These are phyloP conservation scores for Drosophila kohkoa DNA, from an alignment of 1,140 invertebrate species.

Conservation along the genomic window DNA sequence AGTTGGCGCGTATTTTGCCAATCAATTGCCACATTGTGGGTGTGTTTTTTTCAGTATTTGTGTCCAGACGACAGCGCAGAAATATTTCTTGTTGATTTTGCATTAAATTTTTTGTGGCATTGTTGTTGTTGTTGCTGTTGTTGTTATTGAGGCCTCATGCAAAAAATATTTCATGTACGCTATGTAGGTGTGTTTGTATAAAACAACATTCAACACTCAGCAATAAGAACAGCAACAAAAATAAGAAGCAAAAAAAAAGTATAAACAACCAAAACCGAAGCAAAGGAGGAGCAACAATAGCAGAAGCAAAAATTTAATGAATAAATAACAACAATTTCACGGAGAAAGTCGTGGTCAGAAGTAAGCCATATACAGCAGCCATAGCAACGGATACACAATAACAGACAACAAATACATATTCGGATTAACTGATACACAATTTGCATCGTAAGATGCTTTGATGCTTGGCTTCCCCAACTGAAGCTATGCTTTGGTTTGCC, in stretches of 20 bases:
- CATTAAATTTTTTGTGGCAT: slow-evolving; percentile 68
- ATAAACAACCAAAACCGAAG: slow-evolving; percentile 49
- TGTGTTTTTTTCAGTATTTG: slow-evolving; percentile 57
- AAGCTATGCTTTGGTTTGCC: background rate
- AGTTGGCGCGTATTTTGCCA: slow-evolving; percentile 59
- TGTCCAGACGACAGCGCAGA: slow-evolving; percentile 20
- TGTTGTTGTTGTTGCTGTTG: background rate
- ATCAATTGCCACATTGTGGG: slow-evolving; percentile 77
- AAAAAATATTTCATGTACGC: slow-evolving; percentile 68
- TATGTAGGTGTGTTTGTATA: slow-evolving; percentile 60
- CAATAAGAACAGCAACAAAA: slow-evolving; percentile 22
- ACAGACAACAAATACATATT: slow-evolving; percentile 22
- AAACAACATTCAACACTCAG: slow-evolving; percentile 19
- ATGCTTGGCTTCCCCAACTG: slow-evolving; percentile 7
- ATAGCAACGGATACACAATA: slow-evolving; percentile 57
- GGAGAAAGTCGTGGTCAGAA: slow-evolving; percentile 79
- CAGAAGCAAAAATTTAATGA: slow-evolving; percentile 79
- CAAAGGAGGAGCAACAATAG: slow-evolving; percentile 57
- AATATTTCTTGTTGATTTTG: slow-evolving; percentile 67
- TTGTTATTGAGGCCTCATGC: slow-evolving; percentile 60
- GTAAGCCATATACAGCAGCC: slow-evolving; percentile 73
- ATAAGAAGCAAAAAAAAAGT: slow-evolving; percentile 20
- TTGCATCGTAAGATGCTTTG: slow-evolving; percentile 47
- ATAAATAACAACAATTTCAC: slow-evolving; percentile 80
- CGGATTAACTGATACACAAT: slow-evolving; percentile 33